Evolutionary conservation across 2,888 invertebrate species (phyloP), one percentile per base, ranked within the genome.

Genomic region (Apotomis capreana): DNA sequence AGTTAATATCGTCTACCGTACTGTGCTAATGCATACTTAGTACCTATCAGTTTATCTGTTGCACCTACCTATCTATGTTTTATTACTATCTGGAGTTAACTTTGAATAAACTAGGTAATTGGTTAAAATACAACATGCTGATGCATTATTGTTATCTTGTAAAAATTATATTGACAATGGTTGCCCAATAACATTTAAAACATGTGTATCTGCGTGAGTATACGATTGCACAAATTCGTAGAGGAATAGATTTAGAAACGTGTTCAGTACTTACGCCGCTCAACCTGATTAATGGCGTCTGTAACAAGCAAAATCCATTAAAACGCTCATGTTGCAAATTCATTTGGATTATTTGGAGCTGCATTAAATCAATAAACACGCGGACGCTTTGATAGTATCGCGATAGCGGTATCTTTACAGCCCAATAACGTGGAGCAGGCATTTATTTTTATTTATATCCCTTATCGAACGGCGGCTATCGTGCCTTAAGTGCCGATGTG

Each of bases 401-500:
- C 74, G 88, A 89, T 89, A 88, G 84, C 84, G 85, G 83, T 90
- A 89, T 90, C 90, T 90, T 90, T 89, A 88, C 85, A 84, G 79
- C 83, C 79, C 79, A 83, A 83, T 85, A 87, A 84, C 85, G 85
- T 84, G 87, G 84, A 84, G 82, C 80, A 83, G 83, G 85, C 80
- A 85, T 90, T 91, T 91, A 90, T 89, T 89, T 91, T 84, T 91
- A 89, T 90, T 90, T 90, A 89, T 89, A 87, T 85, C 80, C 79
- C 79, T 85, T 90, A 89, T 90, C 90, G 79, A 79, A 81, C 80
- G 76, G 81, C 70, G 79, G 83, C 78, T 88, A 87, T 88, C 86
- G 81, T 79, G 84, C 84, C 85, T 85, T 89, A 88, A 91, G 90
- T 89, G 89, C 82, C 87, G 90, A 91, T 91, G 84, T 85, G 81